These are phyloP conservation scores for Drosophila parthenogenetica DNA, from an alignment of 2,888 invertebrate genomes.

Conservation along the genomic window DNA sequence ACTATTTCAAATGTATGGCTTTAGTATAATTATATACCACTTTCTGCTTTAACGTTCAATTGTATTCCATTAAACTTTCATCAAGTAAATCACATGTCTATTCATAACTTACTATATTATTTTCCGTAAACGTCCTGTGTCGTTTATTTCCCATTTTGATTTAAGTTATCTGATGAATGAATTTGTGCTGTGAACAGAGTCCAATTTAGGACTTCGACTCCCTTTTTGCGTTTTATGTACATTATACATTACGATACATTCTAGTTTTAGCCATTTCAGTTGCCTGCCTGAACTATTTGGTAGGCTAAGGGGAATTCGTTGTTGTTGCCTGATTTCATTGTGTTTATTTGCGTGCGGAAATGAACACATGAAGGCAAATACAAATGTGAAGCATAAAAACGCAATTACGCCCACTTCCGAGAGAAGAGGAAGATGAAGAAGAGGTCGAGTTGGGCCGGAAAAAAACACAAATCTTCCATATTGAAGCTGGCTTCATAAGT, in stretches of 20 bases:
- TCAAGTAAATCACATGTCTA: background rate
- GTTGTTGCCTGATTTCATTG: slow-evolving; percentile 46
- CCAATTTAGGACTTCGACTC: slow-evolving; percentile 3
- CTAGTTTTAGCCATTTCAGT: slow-evolving; percentile 5
- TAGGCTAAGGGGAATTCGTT: background rate
- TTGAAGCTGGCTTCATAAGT: slow-evolving; percentile 51
- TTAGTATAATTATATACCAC: too few relatives aligned
- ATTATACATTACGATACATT: slow-evolving; percentile 26
- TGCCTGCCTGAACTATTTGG: background rate
- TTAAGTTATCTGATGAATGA: slow-evolving; percentile 25
- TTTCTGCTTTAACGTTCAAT: too few relatives aligned
- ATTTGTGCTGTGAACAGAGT: background rate
- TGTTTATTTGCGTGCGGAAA: slow-evolving; percentile 78
- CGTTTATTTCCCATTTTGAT: background rate
- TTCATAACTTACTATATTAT: slow-evolving; percentile 3
- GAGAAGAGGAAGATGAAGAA: background rate
- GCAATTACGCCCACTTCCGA: slow-evolving; percentile 77
- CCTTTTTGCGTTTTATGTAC: slow-evolving; percentile 4
- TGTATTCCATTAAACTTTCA: background rate
- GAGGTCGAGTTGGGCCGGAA: background rate
- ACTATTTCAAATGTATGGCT: too few relatives aligned
- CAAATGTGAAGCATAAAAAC: slow-evolving; percentile 76
- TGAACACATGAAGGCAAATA: slow-evolving; percentile 71
- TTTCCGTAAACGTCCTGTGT: background rate
- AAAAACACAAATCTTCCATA: slow-evolving; percentile 40